Conservation (phyloP, 2,888 invertebrate species). For the Hypolimnas misippus region DNA sequence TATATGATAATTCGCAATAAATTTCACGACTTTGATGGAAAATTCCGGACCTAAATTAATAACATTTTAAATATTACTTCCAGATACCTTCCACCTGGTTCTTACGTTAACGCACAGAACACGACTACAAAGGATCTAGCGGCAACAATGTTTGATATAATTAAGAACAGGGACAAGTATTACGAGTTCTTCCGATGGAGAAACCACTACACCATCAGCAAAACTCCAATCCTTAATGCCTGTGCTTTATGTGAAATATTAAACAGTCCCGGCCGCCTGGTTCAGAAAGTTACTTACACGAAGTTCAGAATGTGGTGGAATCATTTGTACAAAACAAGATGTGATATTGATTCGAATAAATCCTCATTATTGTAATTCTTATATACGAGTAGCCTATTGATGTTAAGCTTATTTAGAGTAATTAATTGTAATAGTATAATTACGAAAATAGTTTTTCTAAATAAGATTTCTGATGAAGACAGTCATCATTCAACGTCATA, state of each 20-base stretch:
- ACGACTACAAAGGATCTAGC: conserved; percentile 54
- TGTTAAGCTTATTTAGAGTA: neutral
- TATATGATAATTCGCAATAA: too few relatives aligned
- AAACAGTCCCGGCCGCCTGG: conserved; percentile 56
- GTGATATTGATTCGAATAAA: conserved; percentile 35
- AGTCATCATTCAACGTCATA: too few relatives aligned
- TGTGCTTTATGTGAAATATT: conserved; percentile 59
- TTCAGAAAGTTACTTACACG: conserved; percentile 42
- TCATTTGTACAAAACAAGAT: conserved; percentile 48
- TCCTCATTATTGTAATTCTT: conserved; percentile 9
- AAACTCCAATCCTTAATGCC: conserved; percentile 51
- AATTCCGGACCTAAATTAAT: too few relatives aligned
- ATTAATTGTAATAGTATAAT: too few relatives aligned
- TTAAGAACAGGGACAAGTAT: conserved; percentile 52
- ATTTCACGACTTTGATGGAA: too few relatives aligned
- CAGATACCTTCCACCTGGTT: conserved; percentile 61
- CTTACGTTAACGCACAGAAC: conserved; percentile 56
- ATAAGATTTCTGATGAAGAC: too few relatives aligned
- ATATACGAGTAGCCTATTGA: neutral
- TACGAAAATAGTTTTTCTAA: too few relatives aligned
- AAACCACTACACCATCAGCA: conserved; percentile 57
- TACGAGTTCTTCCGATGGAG: conserved; percentile 65
- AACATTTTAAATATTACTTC: too few relatives aligned
- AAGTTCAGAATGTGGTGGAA: conserved; percentile 70
- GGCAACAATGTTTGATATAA: conserved; percentile 53